Conservation (phyloP, 1,140 invertebrate genomes). For the Mamestra configurata region DNA sequence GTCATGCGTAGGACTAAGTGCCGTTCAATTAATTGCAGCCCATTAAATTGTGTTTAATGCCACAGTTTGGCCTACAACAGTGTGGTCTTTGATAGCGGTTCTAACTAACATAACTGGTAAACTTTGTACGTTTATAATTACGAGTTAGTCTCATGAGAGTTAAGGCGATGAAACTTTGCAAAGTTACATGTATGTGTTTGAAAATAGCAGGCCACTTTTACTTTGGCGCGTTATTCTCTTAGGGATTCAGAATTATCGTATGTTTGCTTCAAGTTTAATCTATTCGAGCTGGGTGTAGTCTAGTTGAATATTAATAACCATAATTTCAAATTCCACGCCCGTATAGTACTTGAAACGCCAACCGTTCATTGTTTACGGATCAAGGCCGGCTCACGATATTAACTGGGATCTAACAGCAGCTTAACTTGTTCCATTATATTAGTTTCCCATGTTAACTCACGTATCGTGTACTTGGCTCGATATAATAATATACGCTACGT, state of each 20-base stretch:
- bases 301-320: slow-evolving; percentile 41
- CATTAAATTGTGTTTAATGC: slow-evolving; percentile 36
- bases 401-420: slow-evolving; percentile 18
- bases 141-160: slow-evolving; percentile 30
- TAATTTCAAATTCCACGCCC: slow-evolving; percentile 41
- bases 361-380: slow-evolving; percentile 42
- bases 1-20: slow-evolving; percentile 13
- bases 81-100: background rate
- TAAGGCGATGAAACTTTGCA: slow-evolving; percentile 20
- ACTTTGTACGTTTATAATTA: slow-evolving; percentile 3
- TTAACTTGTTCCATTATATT: slow-evolving; percentile 32
- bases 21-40: slow-evolving; percentile 33
- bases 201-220: slow-evolving; percentile 17
- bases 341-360: slow-evolving; percentile 44
- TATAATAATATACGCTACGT: background rate
- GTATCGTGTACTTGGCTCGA: background rate
- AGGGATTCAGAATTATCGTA: slow-evolving; percentile 10
- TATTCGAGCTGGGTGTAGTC: background rate
- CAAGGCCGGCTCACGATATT: slow-evolving; percentile 38
- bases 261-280: slow-evolving; percentile 14
- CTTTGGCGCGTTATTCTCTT: slow-evolving; percentile 5
- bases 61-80: background rate
- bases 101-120: slow-evolving; percentile 7
- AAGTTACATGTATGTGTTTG: slow-evolving; percentile 1
- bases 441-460: background rate